A percentile compares a stretch with the other conserved stretches of the same genome.
These are phyloP conservation scores for Drosophila paulistorum DNA, from an alignment of 1,140 invertebrate species.

Conservation along the genomic window DNA sequence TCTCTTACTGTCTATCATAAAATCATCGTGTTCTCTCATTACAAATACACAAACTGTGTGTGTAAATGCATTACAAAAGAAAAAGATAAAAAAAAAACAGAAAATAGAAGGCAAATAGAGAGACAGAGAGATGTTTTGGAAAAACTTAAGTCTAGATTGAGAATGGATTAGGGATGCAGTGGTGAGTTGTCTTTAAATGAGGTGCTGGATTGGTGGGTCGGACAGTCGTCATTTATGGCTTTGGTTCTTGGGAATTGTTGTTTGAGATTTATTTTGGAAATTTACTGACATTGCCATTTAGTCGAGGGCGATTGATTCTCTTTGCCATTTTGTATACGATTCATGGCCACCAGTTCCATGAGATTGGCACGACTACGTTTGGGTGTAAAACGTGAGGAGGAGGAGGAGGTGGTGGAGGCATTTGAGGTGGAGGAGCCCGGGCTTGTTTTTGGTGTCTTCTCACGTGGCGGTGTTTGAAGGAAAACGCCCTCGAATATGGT, in stretches of 20 bases:
- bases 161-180: neutral
- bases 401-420: constrained; percentile 1
- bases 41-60: constrained; percentile 11
- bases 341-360: constrained; percentile 68
- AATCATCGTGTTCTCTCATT: neutral
- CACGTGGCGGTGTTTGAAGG: constrained; percentile 72
- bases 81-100: neutral
- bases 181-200: neutral
- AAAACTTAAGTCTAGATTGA: constrained; percentile 14
- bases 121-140: no score
- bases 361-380: constrained; percentile 63
- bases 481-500: constrained; percentile 81
- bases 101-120: neutral
- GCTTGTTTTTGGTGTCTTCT: constrained; percentile 39
- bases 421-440: constrained; percentile 8
- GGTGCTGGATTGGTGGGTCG: neutral
- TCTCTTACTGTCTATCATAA: constrained; percentile 28
- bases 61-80: neutral
- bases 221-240: constrained; percentile 27
- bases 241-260: constrained; percentile 36
- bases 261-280: constrained; percentile 22
- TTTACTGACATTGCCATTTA: constrained; percentile 5
- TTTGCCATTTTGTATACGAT: constrained; percentile 56
- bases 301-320: constrained; percentile 70
- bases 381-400: constrained; percentile 45